These are phyloP conservation scores for Lineus longissimus DNA, from an alignment of 1,140 invertebrate species.

Conservation along the genomic window DNA sequence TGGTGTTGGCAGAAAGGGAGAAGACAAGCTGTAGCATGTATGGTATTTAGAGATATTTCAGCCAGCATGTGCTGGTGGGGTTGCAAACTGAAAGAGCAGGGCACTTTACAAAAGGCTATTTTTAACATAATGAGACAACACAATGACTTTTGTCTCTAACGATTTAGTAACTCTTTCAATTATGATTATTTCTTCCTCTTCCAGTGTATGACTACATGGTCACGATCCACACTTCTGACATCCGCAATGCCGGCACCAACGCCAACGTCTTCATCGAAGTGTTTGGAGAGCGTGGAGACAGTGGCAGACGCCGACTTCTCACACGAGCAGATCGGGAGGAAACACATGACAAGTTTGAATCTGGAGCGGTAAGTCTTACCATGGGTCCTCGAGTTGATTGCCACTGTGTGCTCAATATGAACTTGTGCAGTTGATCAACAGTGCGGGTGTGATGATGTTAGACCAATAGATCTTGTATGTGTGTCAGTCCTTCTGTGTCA, in stretches of 20 bases:
- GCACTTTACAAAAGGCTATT: no score
- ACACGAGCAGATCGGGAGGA: slow-evolving; percentile 22
- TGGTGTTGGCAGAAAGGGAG: no score
- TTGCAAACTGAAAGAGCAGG: no score
- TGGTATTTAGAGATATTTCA: no score
- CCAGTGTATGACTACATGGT: slow-evolving; percentile 36
- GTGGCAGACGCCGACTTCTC: slow-evolving; percentile 29
- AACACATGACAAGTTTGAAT: slow-evolving; percentile 31
- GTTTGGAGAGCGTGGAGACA: slow-evolving; percentile 37
- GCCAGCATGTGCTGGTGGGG: no score
- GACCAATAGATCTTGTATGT: no score
- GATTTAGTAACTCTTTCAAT: no score
- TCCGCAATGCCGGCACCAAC: slow-evolving; percentile 32
- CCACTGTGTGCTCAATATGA: not conserved
- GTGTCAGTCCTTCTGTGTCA: no score
- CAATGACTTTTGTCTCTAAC: no score
- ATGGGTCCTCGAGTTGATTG: not conserved
- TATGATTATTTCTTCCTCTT: not conserved
- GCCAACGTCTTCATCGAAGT: slow-evolving; percentile 35
- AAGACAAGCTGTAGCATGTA: no score
- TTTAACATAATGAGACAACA: no score
- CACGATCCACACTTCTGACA: slow-evolving; percentile 30
- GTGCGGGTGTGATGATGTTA: no score
- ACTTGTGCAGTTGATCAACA: not conserved
- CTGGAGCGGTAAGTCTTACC: slow-evolving; percentile 33